Evolutionary conservation across 1,140 invertebrate species (phyloP), one percentile per base, ranked within the genome.

Genomic region (Heliothis virescens): DNA sequence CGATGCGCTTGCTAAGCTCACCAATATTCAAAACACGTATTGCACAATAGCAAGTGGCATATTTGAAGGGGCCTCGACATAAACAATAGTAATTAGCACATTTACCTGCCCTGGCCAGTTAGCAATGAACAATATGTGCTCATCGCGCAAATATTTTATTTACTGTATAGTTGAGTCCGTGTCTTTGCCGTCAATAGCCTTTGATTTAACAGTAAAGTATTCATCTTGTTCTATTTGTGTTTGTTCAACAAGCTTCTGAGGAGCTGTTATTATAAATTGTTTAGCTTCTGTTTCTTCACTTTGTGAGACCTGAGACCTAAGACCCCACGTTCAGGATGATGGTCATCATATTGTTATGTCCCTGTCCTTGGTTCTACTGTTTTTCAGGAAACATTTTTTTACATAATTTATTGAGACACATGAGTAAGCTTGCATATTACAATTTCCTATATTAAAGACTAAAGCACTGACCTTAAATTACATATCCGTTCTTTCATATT

Each of bases 71-170:
- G 26, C 55, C 57, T 74, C 52, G 69, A 47, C 72, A 62, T 26
- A 62, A 74, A 74, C 72, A 74, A 74, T 74, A 74, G 72, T 53
- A 59, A 74, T 74, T 74, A 74, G 72, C 72, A 74, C 72, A 74
- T 60, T 74, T 74, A 50, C 57, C 72, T 74, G 34, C 11, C 34
- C 5, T 16, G 52, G 12, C 67, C 29, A 50, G 67, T 71, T 71
- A 71, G 52, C 50, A 10, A 16, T 41, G 62, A 57, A 67, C 47
- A 41, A 16, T 57, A 7, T 55, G 69, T 57, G 52, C 26, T 57
- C 69, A 72, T 55, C 7, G 50, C 53, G 29, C 29, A 34, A 34
- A 55, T 55, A 55, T 55, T 72, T 72, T 47, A 72, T 72, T 72
- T 71, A n/a, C 13, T 29, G 2, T 18, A 71, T 15, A 15, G 1